phyloP scores from a whole-genome alignment of 2,797 vertebrate species.

The Fistularia commersonii region DNA sequence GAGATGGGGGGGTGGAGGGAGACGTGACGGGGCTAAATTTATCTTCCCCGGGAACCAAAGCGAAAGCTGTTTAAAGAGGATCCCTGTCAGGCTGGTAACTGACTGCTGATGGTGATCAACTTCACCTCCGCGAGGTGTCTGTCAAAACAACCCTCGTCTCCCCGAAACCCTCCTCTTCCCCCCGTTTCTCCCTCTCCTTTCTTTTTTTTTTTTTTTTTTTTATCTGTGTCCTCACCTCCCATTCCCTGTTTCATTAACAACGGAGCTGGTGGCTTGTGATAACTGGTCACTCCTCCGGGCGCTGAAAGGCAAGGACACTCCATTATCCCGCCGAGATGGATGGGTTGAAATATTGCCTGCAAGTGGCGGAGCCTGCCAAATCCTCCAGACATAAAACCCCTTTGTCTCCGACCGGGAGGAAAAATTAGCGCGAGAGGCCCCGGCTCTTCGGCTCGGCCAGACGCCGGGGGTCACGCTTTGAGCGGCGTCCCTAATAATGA shows the following conservation, averaged over 20 bases:
- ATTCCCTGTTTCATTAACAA: constrained; percentile 74
- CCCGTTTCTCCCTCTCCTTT: constrained; percentile 35
- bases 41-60: constrained; percentile 54
- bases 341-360: constrained; percentile 78
- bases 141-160: constrained; percentile 41
- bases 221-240: constrained; percentile 40
- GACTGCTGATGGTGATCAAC: constrained; percentile 51
- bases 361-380: constrained; percentile 75
- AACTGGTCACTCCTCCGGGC: constrained; percentile 80
- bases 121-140: constrained; percentile 42
- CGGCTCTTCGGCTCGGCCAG: constrained; percentile 53
- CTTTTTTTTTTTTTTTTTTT: constrained; percentile 45
- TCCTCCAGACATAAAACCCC: constrained; percentile 72
- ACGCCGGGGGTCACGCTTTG: constrained; percentile 10
- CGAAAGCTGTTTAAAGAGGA: constrained; percentile 57
- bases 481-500: constrained; percentile 1
- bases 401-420: constrained; percentile 74
- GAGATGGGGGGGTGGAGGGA: not conserved
- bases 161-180: constrained; percentile 8
- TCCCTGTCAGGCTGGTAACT: constrained; percentile 47
- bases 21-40: constrained; percentile 57
- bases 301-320: constrained; percentile 77
- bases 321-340: constrained; percentile 79
- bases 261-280: constrained; percentile 76
- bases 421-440: constrained; percentile 63